Evolutionary conservation across 2,113 vertebrate species (phyloP).

Genomic region (Percopsis transmontana): DNA sequence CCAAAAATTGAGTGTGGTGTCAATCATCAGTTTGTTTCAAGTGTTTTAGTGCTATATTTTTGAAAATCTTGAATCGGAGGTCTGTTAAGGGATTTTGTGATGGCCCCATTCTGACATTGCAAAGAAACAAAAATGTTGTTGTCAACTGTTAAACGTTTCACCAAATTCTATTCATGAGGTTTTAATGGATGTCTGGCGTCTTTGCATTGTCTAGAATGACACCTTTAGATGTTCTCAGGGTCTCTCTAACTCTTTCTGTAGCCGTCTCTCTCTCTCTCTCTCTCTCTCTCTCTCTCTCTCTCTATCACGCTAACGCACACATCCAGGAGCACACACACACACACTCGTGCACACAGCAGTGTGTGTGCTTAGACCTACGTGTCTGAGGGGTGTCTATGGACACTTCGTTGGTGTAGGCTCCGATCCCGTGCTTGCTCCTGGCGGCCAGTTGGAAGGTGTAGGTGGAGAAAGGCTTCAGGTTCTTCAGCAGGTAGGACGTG

Average conservation of each 20-base stretch:
- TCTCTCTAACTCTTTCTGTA: not conserved
- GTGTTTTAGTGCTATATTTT: conserved; percentile 1
- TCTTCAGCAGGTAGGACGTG: conserved; percentile 89
- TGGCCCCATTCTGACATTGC: conserved; percentile 54
- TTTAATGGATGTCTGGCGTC: not conserved
- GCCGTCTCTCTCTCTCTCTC: not conserved
- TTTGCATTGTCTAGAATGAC: conserved; percentile 59
- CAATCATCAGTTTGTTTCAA: conserved; percentile 2
- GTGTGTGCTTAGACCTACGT: conserved; percentile 85
- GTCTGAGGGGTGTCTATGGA: conserved; percentile 95
- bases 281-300: conserved; percentile 6
- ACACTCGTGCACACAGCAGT: conserved; percentile 18
- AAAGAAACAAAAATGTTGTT: conserved; percentile 24
- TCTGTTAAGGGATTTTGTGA: conserved; percentile 46
- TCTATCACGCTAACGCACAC: not conserved
- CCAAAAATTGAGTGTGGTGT: not conserved
- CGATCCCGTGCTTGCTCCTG: conserved; percentile 92
- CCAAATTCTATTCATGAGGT: not conserved
- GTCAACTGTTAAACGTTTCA: not conserved
- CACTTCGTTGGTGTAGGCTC: conserved; percentile 94
- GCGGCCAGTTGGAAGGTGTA: conserved; percentile 95
- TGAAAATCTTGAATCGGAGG: conserved; percentile 63
- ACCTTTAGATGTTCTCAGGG: not conserved
- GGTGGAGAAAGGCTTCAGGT: conserved; percentile 92
- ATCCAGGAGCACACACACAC: conserved; percentile 17